These are phyloP conservation scores for Philypnodon macrostomus DNA, from an alignment of 2,797 vertebrate species.

Conservation along the genomic window DNA sequence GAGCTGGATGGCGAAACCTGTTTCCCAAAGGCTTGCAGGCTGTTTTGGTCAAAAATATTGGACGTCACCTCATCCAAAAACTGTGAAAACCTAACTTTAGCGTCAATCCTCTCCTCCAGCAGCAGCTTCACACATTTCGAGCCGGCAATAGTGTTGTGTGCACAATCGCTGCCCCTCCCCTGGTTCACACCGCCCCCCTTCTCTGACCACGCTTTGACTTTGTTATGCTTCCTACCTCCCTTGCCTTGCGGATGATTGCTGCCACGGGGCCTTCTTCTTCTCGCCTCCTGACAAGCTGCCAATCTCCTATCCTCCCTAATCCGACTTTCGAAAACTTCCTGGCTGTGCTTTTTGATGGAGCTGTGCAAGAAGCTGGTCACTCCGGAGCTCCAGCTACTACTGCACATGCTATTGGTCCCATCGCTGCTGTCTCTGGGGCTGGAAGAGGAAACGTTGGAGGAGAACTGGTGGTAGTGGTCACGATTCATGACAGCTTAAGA, in stretches of 20 bases:
- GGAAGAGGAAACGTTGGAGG: slow-evolving; percentile 25
- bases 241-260: slow-evolving; percentile 20
- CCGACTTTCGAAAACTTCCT: slow-evolving; percentile 49
- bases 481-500: slow-evolving; percentile 2
- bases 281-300: slow-evolving; percentile 11
- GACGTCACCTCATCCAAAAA: slow-evolving; percentile 86
- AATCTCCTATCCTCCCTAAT: slow-evolving; percentile 32
- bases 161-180: slow-evolving; percentile 35
- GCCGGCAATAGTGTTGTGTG: slow-evolving; percentile 9
- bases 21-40: slow-evolving; percentile 73
- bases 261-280: slow-evolving; percentile 9
- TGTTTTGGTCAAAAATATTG: slow-evolving; percentile 78
- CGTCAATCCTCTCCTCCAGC: slow-evolving; percentile 70
- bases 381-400: slow-evolving; percentile 60
- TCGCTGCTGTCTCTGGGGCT: slow-evolving; percentile 62
- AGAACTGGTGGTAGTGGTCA: slow-evolving; percentile 5
- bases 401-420: slow-evolving; percentile 52
- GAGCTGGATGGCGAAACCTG: slow-evolving; percentile 17
- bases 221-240: slow-evolving; percentile 7
- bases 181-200: slow-evolving; percentile 21
- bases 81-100: slow-evolving; percentile 84
- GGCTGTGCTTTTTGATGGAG: slow-evolving; percentile 64
- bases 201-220: slow-evolving; percentile 38
- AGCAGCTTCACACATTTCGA: slow-evolving; percentile 38
- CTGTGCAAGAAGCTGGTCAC: slow-evolving; percentile 51